Evolutionary conservation across 1,140 invertebrate species (phyloP), one percentile per base, ranked within the genome.

Genomic region (Thaumatotibia leucotreta): DNA sequence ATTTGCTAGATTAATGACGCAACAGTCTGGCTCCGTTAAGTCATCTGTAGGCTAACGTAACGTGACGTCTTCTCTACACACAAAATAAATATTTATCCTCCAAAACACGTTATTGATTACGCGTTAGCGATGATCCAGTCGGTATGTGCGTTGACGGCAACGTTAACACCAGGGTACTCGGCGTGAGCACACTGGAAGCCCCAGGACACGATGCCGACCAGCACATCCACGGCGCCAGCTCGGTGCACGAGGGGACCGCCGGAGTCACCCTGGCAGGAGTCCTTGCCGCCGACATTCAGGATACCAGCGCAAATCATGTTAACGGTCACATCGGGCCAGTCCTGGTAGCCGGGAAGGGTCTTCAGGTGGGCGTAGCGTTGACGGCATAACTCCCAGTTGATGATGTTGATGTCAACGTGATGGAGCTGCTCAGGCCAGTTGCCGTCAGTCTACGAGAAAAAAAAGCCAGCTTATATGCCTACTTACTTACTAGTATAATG

Each of bases 191-290:
- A 94, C 10, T 91, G 83, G n/a, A 91, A 91, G 8, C 91, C 91
- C 92, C 92, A 94, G 2, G 93, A 93, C 0, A 92, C 92, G 23
- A 94, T 87, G 8, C 94, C 94, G 6, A 90, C 80, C 24, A 88
- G 67, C 17, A 92, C 79, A 63, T 82, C 66, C 8, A 81, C 77
- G 14, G 89, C 63, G 10, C 83, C 77, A 9, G 88, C 72, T n/a
- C n/a, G n/a, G 69, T 92, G 92, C 1, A 92, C 79, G 4, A 94
- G 69, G 0, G 94, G 94, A 1, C 94, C 94, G 2, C 94, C 94
- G 0, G 92, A 93, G 76, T 95, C 94, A 22, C 93, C 93, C 80
- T 93, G 94, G 76, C 95, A 96, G 4, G 95, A 94, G 64, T 86
- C 83, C 54, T 79, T 81, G 24, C 81, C 82, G 3, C 82, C 82